Percentiles rank a stretch among this genome's conserved stretches.
These are phyloP conservation scores for Lutjanus argentimaculatus DNA, from an alignment of 2,797 vertebrate species.

Conservation along the genomic window DNA sequence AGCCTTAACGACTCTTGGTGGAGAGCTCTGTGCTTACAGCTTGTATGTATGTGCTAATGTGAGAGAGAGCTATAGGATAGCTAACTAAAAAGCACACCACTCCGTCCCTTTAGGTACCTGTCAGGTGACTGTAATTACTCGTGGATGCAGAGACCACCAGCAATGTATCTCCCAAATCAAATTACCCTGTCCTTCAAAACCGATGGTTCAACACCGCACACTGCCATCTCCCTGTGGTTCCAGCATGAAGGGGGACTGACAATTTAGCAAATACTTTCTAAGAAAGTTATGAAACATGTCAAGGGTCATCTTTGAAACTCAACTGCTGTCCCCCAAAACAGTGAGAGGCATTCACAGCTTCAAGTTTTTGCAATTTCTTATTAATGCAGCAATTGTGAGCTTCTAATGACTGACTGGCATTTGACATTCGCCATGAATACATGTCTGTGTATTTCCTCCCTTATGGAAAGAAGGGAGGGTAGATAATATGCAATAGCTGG, in stretches of 20 bases:
- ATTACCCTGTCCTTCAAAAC: constrained; percentile 61
- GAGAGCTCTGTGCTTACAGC: constrained; percentile 5
- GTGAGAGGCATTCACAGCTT: constrained; percentile 33
- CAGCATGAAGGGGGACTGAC: constrained; percentile 10
- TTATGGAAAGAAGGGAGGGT: constrained; percentile 28
- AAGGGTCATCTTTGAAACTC: constrained; percentile 40
- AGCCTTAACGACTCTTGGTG: constrained; percentile 9
- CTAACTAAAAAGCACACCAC: constrained; percentile 11
- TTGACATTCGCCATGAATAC: constrained; percentile 72
- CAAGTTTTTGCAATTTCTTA: constrained; percentile 29
- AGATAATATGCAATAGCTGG: constrained; percentile 35
- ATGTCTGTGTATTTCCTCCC: constrained; percentile 47
- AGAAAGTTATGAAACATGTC: constrained; percentile 12
- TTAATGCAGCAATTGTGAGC: constrained; percentile 67
- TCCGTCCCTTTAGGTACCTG: constrained; percentile 15
- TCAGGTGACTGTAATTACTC: constrained; percentile 50
- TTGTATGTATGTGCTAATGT: constrained; percentile 15
- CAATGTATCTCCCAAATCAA: constrained; percentile 54
- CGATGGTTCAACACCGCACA: constrained; percentile 23
- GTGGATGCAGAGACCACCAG: constrained; percentile 42
- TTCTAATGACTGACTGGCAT: constrained; percentile 61
- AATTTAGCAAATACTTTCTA: constrained; percentile 36
- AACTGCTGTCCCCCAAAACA: constrained; percentile 35
- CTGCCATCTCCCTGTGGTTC: constrained; percentile 30
- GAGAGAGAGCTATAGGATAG: constrained; percentile 7